Conservation (phyloP, 2,113 vertebrate genomes). For the Salvator merianae region DNA sequence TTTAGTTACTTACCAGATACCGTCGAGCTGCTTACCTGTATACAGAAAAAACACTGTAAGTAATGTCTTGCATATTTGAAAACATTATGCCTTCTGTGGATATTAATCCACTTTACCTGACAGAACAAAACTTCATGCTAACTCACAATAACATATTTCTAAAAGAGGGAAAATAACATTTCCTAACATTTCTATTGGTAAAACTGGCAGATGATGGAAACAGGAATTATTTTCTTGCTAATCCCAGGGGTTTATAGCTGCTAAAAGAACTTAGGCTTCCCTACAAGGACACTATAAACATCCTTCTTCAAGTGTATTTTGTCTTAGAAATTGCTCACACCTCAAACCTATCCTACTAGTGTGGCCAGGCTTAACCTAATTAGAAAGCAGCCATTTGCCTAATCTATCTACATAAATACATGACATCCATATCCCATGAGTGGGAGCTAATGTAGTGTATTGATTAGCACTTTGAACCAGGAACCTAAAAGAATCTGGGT, state of each 20-base stretch:
- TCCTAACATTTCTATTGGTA: background rate
- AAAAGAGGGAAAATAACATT: background rate
- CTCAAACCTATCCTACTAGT: background rate
- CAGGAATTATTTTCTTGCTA: background rate
- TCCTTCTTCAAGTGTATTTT: background rate
- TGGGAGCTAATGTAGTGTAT: too few relatives aligned
- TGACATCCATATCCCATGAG: too few relatives aligned
- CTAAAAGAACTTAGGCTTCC: background rate
- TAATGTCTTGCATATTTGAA: constrained; percentile 24
- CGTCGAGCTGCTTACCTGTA: constrained; percentile 93
- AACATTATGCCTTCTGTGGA: constrained; percentile 30
- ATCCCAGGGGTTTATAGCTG: background rate
- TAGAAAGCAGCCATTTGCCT: too few relatives aligned
- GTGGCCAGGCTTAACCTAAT: background rate
- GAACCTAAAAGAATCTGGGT: too few relatives aligned
- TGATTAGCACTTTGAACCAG: too few relatives aligned
- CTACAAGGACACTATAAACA: background rate
- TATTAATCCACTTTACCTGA: background rate
- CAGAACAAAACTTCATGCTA: background rate
- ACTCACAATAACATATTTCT: background rate
- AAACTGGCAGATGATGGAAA: background rate
- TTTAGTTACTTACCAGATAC: constrained; percentile 89
- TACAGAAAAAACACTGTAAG: constrained; percentile 60
- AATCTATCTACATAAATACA: too few relatives aligned
- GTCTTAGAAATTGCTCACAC: background rate